A percentile compares a stretch with the other conserved stretches of the same genome.
These are phyloP conservation scores for Colletes gigas DNA, from an alignment of 1,140 invertebrate species.

Conservation along the genomic window DNA sequence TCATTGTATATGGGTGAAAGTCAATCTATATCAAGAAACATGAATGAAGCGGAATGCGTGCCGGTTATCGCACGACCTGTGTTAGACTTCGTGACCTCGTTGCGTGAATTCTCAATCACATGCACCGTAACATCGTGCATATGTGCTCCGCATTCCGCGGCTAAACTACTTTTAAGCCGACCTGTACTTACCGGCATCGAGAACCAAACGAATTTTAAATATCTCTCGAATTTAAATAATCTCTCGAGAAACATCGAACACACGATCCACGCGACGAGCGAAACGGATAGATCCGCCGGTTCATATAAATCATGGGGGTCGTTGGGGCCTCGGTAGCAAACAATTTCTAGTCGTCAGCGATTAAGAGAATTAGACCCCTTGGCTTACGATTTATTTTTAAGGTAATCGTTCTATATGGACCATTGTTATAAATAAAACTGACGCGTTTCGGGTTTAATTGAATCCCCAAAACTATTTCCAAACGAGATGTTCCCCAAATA, in stretches of 20 bases:
- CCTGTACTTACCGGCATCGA: not conserved
- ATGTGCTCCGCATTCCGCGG: constrained; percentile 2
- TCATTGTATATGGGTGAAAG: constrained; percentile 41
- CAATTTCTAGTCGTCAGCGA: not conserved
- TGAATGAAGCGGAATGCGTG: constrained; percentile 80
- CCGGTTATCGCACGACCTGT: constrained; percentile 76
- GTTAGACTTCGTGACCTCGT: constrained; percentile 77
- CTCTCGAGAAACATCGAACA: no score
- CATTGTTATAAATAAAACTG: no score
- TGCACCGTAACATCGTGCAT: constrained; percentile 37
- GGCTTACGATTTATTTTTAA: no score
- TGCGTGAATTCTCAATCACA: constrained; percentile 72
- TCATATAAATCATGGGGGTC: not conserved
- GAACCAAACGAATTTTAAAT: not conserved
- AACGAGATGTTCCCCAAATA: no score
- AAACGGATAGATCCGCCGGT: constrained; percentile 5
- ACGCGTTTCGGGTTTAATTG: no score
- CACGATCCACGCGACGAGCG: not conserved
- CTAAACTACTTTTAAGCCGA: constrained; percentile 8
- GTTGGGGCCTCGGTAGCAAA: not conserved
- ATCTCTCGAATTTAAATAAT: no score
- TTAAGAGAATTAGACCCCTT: not conserved
- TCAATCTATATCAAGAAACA: constrained; percentile 73
- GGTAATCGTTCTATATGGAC: no score
- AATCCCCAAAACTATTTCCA: no score